phyloP scores from a whole-genome alignment of 2,888 invertebrate genomes.

The Nephrotoma guestfalica region DNA sequence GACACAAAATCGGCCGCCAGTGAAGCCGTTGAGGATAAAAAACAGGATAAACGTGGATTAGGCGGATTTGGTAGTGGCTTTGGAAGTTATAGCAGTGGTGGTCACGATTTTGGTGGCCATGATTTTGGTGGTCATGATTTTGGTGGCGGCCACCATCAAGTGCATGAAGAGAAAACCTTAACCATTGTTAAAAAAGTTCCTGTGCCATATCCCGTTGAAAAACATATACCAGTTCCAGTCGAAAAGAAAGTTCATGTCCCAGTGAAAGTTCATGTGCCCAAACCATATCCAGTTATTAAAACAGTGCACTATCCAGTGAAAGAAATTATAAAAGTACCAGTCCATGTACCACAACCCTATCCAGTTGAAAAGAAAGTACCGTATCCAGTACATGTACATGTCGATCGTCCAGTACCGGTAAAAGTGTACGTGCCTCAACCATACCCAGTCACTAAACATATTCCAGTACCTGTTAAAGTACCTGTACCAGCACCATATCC shows the following conservation, averaged over 20 bases:
- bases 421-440: slow-evolving; percentile 47
- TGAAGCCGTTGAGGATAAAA: slow-evolving; percentile 37
- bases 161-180: slow-evolving; percentile 47
- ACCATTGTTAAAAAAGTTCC: slow-evolving; percentile 62
- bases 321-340: slow-evolving; percentile 64
- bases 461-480: slow-evolving; percentile 57
- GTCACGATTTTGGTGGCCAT: slow-evolving; percentile 15
- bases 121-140: slow-evolving; percentile 19
- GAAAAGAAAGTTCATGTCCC: slow-evolving; percentile 47
- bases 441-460: slow-evolving; percentile 53
- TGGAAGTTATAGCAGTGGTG: slow-evolving; percentile 29
- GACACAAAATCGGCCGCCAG: slow-evolving; percentile 32
- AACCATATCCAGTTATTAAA: slow-evolving; percentile 56
- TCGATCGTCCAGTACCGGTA: slow-evolving; percentile 64
- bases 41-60: slow-evolving; percentile 62
- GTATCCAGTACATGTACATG: slow-evolving; percentile 56
- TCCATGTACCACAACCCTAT: slow-evolving; percentile 62
- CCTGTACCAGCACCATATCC: slow-evolving; percentile 63
- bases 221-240: slow-evolving; percentile 47
- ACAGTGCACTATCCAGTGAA: slow-evolving; percentile 58
- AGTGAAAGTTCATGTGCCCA: slow-evolving; percentile 48
- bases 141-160: slow-evolving; percentile 26
- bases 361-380: slow-evolving; percentile 65
- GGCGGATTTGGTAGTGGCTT: slow-evolving; percentile 39
- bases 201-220: slow-evolving; percentile 54